A percentile compares a stretch with the other conserved stretches of the same genome.
These are phyloP conservation scores for Nothobranchius kuhntae DNA, from an alignment of 2,113 vertebrate genomes.

Conservation along the genomic window DNA sequence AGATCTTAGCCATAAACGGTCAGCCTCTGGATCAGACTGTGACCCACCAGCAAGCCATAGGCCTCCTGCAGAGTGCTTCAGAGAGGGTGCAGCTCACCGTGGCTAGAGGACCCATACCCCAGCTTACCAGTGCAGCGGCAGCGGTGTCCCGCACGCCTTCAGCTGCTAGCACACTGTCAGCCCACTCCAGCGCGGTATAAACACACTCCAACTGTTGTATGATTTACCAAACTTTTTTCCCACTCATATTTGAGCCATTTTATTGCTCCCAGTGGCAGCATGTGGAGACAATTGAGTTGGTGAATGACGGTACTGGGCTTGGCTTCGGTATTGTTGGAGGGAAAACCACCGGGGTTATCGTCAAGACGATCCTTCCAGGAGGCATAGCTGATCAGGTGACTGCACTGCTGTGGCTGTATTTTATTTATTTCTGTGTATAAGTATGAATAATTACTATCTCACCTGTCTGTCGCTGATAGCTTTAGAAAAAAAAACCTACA, in stretches of 20 bases:
- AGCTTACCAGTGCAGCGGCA: constrained; percentile 85
- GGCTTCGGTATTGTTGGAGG: constrained; percentile 96
- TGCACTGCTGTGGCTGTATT: not conserved
- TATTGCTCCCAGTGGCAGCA: constrained; percentile 85
- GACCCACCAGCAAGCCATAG: constrained; percentile 92
- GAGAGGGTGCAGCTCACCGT: constrained; percentile 88
- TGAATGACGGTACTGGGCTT: constrained; percentile 93
- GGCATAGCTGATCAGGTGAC: constrained; percentile 93
- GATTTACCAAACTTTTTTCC: not conserved
- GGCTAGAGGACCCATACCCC: constrained; percentile 87
- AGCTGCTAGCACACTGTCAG: constrained; percentile 91
- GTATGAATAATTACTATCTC: no score
- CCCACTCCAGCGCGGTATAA: constrained; percentile 89
- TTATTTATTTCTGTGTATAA: not conserved
- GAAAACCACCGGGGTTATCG: constrained; percentile 92
- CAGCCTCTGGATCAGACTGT: constrained; percentile 91
- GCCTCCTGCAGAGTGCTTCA: constrained; percentile 89
- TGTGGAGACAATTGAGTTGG: constrained; percentile 90
- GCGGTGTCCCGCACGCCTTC: constrained; percentile 91
- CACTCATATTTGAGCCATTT: not conserved
- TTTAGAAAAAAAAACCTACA: no score
- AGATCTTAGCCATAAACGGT: constrained; percentile 92
- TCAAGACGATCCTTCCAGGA: constrained; percentile 94
- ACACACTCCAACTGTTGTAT: no score
- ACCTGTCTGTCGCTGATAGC: no score